These are phyloP conservation scores for Scaptomyza montana DNA, from an alignment of 1,140 invertebrate genomes.

Conservation along the genomic window DNA sequence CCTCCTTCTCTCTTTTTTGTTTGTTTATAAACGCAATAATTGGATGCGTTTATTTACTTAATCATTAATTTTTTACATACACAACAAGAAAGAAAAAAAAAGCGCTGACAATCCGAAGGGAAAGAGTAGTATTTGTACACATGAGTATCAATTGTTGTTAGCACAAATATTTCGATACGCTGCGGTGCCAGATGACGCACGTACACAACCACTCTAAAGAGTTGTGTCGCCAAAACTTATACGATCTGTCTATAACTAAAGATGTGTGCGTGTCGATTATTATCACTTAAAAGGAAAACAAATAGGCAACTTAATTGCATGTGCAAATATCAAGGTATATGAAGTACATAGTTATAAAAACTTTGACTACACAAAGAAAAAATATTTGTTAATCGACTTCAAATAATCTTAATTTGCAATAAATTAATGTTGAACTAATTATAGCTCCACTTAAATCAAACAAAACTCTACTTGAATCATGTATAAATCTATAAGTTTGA, in stretches of 20 bases:
- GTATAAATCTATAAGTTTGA: too few relatives aligned
- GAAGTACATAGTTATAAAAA: too few relatives aligned
- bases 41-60: constrained; percentile 29
- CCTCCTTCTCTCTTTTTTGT: constrained; percentile 4
- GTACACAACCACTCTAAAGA: not conserved
- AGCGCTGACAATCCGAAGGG: not conserved
- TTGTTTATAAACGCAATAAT: constrained; percentile 14
- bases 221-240: constrained; percentile 10
- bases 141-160: constrained; percentile 34
- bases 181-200: constrained; percentile 31
- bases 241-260: not conserved
- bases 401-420: too few relatives aligned
- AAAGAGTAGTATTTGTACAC: not conserved
- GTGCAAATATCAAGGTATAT: too few relatives aligned
- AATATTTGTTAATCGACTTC: too few relatives aligned
- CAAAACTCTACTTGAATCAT: too few relatives aligned
- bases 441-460: too few relatives aligned
- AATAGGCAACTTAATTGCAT: not conserved
- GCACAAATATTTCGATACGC: constrained; percentile 28
- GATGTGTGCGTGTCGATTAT: constrained; percentile 10
- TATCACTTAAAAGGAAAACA: not conserved
- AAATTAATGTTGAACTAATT: too few relatives aligned
- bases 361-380: too few relatives aligned
- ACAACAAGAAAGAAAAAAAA: not conserved
- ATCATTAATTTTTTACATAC: constrained; percentile 36